These are phyloP conservation scores for Microchirus variegatus DNA, from an alignment of 2,797 vertebrate species.

Conservation along the genomic window DNA sequence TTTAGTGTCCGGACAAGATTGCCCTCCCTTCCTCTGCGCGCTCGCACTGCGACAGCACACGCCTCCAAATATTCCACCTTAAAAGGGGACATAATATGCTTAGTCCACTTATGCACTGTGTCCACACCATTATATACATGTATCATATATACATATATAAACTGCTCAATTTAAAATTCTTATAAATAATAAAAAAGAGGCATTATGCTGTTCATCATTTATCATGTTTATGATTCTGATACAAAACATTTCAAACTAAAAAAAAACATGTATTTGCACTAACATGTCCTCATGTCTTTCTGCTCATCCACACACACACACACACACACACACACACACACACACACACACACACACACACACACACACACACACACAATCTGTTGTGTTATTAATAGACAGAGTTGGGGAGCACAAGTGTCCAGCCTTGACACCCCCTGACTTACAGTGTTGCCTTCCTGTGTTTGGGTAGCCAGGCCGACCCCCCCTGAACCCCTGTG, in stretches of 20 bases:
- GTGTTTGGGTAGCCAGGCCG: constrained; percentile 76
- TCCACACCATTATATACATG: too few species aligned
- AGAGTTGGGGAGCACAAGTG: constrained; percentile 57
- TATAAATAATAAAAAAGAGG: too few species aligned
- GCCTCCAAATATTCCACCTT: constrained; percentile 76
- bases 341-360: too few species aligned
- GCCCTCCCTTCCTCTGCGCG: constrained; percentile 85
- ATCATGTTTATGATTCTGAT: too few species aligned
- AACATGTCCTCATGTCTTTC: too few species aligned
- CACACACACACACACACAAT: constrained; percentile 16
- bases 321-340: too few species aligned
- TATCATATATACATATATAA: too few species aligned
- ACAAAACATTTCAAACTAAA: too few species aligned
- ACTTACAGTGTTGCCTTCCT: constrained; percentile 74
- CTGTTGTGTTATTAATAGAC: constrained; percentile 67
- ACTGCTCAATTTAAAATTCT: too few species aligned
- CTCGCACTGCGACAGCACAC: constrained; percentile 78
- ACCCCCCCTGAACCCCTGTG: constrained; percentile 65
- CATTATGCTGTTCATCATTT: too few species aligned
- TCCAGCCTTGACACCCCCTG: constrained; percentile 70
- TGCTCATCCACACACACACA: too few species aligned
- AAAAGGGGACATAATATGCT: constrained; percentile 67
- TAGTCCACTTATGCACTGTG: constrained; percentile 4
- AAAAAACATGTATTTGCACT: too few species aligned
- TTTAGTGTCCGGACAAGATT: constrained; percentile 78